phyloP scores from a whole-genome alignment of 2,797 vertebrate genomes.

The Bovichtus diacanthus region DNA sequence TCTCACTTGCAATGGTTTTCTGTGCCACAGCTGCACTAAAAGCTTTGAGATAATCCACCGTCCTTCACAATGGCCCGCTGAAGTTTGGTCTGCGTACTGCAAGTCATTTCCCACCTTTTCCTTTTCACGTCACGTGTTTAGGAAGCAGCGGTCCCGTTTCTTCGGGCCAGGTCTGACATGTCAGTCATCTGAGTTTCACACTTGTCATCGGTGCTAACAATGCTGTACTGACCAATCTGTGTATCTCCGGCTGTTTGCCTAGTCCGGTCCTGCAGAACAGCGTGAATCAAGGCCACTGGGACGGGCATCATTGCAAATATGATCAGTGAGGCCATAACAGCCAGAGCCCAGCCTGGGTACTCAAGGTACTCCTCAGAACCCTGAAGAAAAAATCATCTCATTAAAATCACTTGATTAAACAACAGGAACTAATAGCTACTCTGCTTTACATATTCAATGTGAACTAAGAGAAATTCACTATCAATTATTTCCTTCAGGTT shows the following conservation, averaged over 20 bases:
- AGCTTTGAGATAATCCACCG: background rate
- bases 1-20: background rate
- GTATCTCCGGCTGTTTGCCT: slow-evolving; percentile 7
- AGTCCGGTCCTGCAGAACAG: slow-evolving; percentile 55
- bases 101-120: background rate
- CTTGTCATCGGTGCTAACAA: slow-evolving; percentile 71
- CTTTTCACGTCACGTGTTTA: slow-evolving; percentile 8
- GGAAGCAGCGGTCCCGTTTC: slow-evolving; percentile 3
- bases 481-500: background rate
- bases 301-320: slow-evolving; percentile 84
- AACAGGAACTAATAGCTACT: background rate
- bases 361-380: slow-evolving; percentile 73
- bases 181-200: slow-evolving; percentile 69
- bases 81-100: background rate
- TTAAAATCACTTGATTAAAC: background rate
- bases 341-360: slow-evolving; percentile 86
- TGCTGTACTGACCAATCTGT: slow-evolving; percentile 66
- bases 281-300: slow-evolving; percentile 77
- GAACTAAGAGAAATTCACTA: background rate
- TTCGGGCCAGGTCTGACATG: slow-evolving; percentile 49
- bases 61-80: background rate
- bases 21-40: background rate
- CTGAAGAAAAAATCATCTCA: slow-evolving; percentile 61
- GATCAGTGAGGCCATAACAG: slow-evolving; percentile 77
- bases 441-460: background rate